Conservation (phyloP, 2,113 vertebrate species). For the Silurus glanis region DNA sequence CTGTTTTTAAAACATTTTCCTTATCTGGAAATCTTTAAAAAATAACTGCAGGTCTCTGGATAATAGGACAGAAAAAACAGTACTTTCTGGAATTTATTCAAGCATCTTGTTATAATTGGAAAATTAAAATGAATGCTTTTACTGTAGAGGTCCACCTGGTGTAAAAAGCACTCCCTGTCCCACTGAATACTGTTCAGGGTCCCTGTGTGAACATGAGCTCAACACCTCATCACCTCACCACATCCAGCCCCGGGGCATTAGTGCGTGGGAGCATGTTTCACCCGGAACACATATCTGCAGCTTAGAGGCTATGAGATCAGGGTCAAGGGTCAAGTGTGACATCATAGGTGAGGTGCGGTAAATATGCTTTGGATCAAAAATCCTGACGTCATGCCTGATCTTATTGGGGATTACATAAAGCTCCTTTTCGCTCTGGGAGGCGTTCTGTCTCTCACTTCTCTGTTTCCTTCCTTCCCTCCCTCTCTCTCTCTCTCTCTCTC, state of each 20-base stretch:
- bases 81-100: slow-evolving; percentile 1
- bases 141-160: slow-evolving; percentile 10
- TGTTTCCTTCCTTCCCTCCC: slow-evolving; percentile 3
- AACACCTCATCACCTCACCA: not conserved
- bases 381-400: slow-evolving; percentile 48
- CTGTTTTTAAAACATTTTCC: not conserved
- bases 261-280: slow-evolving; percentile 1
- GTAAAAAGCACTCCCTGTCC: slow-evolving; percentile 22
- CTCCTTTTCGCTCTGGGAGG: not conserved
- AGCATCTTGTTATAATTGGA: slow-evolving; percentile 43
- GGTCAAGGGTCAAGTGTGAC: slow-evolving; percentile 42
- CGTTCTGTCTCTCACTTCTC: slow-evolving; percentile 11
- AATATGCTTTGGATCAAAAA: slow-evolving; percentile 53
- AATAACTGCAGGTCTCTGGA: not conserved
- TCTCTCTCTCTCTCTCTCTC: slow-evolving; percentile 16
- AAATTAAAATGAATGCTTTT: not conserved
- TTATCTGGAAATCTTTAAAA: slow-evolving; percentile 18
- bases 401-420: slow-evolving; percentile 31
- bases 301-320: slow-evolving; percentile 31
- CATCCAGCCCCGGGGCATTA: not conserved
- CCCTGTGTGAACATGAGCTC: slow-evolving; percentile 18
- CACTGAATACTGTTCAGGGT: not conserved
- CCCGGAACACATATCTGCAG: slow-evolving; percentile 12
- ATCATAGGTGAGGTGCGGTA: slow-evolving; percentile 46
- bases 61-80: not conserved